These are phyloP conservation scores for Eumaeus atala DNA, from an alignment of 1,140 invertebrate species.

Conservation along the genomic window DNA sequence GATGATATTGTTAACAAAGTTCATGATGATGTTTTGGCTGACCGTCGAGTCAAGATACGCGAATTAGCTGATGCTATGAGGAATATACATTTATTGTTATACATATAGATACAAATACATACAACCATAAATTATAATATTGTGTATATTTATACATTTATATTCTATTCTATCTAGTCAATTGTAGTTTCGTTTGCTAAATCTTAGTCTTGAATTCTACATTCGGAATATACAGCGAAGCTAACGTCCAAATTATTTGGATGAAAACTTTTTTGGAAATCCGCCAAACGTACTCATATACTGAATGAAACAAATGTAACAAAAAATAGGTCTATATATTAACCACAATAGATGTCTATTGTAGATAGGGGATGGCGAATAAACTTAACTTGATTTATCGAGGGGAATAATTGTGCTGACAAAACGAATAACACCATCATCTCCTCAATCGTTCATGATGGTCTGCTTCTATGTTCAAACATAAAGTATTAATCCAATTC, in stretches of 20 bases:
- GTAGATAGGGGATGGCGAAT: not conserved
- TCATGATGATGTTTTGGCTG: no score
- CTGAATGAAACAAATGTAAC: slow-evolving; percentile 4
- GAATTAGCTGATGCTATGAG: no score
- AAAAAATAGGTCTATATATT: slow-evolving; percentile 7
- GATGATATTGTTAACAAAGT: no score
- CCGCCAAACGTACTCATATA: slow-evolving; percentile 4
- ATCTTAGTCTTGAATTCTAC: not conserved
- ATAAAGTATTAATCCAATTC: no score
- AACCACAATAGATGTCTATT: slow-evolving; percentile 2
- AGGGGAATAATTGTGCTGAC: not conserved
- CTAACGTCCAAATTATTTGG: slow-evolving; percentile 11
- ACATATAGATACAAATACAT: no score
- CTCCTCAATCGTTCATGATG: not conserved
- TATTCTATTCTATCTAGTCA: not conserved
- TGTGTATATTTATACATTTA: no score
- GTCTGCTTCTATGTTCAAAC: no score
- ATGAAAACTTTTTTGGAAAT: slow-evolving; percentile 9
- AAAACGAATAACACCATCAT: slow-evolving; percentile 4
- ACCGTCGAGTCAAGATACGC: no score
- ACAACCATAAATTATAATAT: no score
- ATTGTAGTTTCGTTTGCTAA: not conserved
- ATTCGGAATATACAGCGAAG: not conserved
- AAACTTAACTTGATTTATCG: slow-evolving; percentile 8
- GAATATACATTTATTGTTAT: no score